phyloP scores from a whole-genome alignment of 1,140 invertebrate genomes.

The Philotrypesis tridentata region DNA sequence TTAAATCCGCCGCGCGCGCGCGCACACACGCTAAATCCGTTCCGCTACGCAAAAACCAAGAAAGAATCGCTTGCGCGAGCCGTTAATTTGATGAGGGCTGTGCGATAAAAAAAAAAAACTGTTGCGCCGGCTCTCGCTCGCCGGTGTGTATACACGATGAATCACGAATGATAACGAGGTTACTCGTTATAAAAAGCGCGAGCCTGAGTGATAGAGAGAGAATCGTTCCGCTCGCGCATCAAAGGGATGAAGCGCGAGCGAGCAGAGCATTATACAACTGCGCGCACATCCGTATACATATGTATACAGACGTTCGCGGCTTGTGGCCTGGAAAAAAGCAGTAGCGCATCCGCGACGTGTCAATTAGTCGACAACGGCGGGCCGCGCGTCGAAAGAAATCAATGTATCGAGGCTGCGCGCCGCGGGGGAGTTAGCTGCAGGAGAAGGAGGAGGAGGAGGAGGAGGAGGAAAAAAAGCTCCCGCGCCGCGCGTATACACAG shows the following conservation, averaged over 20 bases:
- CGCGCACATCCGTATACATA: no score
- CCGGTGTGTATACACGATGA: conserved; percentile 5
- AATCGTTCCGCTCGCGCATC: neutral
- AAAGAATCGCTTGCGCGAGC: conserved; percentile 12
- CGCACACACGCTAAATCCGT: neutral
- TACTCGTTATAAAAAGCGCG: conserved; percentile 45
- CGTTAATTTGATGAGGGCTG: conserved; percentile 19
- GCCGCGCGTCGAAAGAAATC: neutral
- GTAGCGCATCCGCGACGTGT: conserved; percentile 37
- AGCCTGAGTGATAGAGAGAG: no score
- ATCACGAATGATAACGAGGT: conserved; percentile 47
- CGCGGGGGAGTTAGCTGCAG: neutral
- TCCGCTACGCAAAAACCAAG: neutral
- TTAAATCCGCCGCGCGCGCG: no score
- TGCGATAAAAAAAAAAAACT: neutral
- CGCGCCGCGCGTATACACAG: no score
- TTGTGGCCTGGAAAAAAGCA: conserved; percentile 43
- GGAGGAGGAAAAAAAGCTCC: no score
- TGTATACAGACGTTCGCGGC: no score
- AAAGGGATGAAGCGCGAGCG: conserved; percentile 17
- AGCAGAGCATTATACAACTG: conserved; percentile 29
- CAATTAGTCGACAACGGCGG: conserved; percentile 51
- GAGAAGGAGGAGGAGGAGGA: no score
- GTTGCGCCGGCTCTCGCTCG: conserved; percentile 2
- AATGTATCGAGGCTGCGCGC: neutral